These are phyloP conservation scores for Alloscopus bannaensis DNA, from an alignment of 2,888 invertebrate genomes.

Conservation along the genomic window DNA sequence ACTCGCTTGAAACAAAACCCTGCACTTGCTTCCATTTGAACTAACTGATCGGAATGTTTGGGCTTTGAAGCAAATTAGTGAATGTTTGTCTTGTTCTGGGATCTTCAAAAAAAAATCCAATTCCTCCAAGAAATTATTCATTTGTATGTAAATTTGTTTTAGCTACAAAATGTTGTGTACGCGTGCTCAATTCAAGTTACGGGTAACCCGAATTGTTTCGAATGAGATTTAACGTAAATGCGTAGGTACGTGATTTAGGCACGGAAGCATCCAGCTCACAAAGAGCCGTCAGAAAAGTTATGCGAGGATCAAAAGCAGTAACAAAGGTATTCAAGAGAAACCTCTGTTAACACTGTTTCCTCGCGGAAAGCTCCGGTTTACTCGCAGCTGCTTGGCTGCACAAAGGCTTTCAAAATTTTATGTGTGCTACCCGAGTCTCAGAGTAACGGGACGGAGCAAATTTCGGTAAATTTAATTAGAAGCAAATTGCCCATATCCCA, in stretches of 20 bases:
- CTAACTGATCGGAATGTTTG: constrained; percentile 15
- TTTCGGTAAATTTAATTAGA: constrained; percentile 53
- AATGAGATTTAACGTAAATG: background rate
- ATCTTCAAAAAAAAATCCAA: no score
- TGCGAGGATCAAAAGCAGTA: no score
- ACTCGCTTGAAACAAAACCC: background rate
- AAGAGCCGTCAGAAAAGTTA: constrained; percentile 4
- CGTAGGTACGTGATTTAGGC: background rate
- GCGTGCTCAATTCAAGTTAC: background rate
- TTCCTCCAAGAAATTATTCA: background rate
- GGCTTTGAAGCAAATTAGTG: constrained; percentile 1
- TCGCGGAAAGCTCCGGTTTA: background rate
- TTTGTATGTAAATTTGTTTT: no score
- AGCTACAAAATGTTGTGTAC: no score
- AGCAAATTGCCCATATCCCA: constrained; percentile 56
- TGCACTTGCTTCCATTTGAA: background rate
- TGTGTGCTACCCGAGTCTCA: no score
- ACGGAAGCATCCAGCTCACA: background rate
- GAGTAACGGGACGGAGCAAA: constrained; percentile 14
- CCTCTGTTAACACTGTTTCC: constrained; percentile 16
- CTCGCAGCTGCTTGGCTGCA: background rate
- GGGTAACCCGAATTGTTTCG: background rate
- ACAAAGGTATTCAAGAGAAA: constrained; percentile 29
- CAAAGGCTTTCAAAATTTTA: no score
- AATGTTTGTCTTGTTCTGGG: constrained; percentile 23